These are phyloP conservation scores for Crenichthys baileyi DNA, from an alignment of 2,797 vertebrate genomes.

Conservation along the genomic window DNA sequence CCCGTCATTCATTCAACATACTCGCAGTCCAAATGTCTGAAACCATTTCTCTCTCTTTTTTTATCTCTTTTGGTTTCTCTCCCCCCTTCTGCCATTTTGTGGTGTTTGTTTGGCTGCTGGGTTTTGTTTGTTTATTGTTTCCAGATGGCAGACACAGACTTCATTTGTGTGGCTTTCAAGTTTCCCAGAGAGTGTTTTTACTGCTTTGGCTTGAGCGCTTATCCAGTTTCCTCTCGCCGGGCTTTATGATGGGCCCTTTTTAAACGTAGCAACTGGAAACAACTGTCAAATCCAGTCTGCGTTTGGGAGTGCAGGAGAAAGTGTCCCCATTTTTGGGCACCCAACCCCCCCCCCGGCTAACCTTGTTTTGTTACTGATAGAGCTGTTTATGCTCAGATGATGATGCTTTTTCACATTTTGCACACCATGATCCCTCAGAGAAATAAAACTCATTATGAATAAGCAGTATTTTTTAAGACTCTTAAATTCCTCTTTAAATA, in stretches of 20 bases:
- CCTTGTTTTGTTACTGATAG: slow-evolving; percentile 47
- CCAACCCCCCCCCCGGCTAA: slow-evolving; percentile 29
- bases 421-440: not conserved
- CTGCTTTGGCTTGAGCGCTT: slow-evolving; percentile 85
- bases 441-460: not conserved
- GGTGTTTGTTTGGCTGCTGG: slow-evolving; percentile 82
- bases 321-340: slow-evolving; percentile 6
- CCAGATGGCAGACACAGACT: slow-evolving; percentile 87
- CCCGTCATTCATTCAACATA: slow-evolving; percentile 62
- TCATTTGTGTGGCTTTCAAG: slow-evolving; percentile 87
- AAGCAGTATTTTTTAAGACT: not conserved
- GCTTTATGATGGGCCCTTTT: slow-evolving; percentile 84
- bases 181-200: slow-evolving; percentile 87
- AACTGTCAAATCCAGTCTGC: slow-evolving; percentile 80
- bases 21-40: slow-evolving; percentile 41
- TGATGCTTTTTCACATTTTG: slow-evolving; percentile 3
- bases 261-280: slow-evolving; percentile 81
- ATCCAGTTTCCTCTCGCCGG: slow-evolving; percentile 84
- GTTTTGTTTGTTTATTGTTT: slow-evolving; percentile 90
- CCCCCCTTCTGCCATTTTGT: slow-evolving; percentile 43
- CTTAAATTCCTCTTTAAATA: no score
- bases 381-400: slow-evolving; percentile 29
- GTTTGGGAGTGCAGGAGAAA: slow-evolving; percentile 34
- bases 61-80: slow-evolving; percentile 28
- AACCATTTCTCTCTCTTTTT: slow-evolving; percentile 34